These are phyloP conservation scores for Lepidotrigona ventralis DNA, from an alignment of 1,140 invertebrate species.

Conservation along the genomic window DNA sequence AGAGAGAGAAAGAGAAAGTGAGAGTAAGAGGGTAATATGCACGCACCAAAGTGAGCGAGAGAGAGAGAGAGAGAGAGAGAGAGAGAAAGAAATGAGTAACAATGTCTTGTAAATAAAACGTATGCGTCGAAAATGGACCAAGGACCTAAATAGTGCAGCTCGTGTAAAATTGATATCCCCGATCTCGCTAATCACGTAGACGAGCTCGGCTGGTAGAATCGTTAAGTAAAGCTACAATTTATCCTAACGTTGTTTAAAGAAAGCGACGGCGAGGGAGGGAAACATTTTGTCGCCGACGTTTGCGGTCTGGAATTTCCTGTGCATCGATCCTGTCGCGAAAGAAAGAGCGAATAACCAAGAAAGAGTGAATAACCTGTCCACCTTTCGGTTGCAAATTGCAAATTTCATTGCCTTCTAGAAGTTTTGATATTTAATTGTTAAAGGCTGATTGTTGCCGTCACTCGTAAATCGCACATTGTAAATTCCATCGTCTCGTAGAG, in stretches of 20 bases:
- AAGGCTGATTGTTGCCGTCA: not conserved
- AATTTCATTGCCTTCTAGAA: not conserved
- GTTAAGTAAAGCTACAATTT: conserved; percentile 68
- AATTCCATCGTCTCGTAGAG: not conserved
- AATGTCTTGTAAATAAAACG: conserved; percentile 72
- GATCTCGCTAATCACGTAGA: conserved; percentile 48
- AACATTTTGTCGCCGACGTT: not conserved
- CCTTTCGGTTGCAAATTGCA: not conserved
- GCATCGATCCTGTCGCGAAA: not conserved
- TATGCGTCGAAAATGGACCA: conserved; percentile 76
- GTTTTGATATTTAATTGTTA: not conserved
- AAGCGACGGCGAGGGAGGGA: not conserved
- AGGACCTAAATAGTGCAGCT: conserved; percentile 71
- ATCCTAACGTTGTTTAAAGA: conserved; percentile 60
- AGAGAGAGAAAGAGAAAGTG: not conserved
- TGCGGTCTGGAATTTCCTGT: not conserved
- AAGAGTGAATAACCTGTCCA: no score
- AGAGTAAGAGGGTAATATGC: not conserved
- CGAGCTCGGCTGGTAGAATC: conserved; percentile 55
- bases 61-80: not conserved
- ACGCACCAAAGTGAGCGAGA: conserved; percentile 21
- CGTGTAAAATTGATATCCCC: conserved; percentile 62
- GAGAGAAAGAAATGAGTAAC: conserved; percentile 12
- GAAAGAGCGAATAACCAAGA: no score
- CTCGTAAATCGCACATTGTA: not conserved